Percentiles rank a stretch among this genome's conserved stretches.
phyloP scores from a whole-genome alignment of 2,113 vertebrate species.

The Chloropsis cyanopogon region DNA sequence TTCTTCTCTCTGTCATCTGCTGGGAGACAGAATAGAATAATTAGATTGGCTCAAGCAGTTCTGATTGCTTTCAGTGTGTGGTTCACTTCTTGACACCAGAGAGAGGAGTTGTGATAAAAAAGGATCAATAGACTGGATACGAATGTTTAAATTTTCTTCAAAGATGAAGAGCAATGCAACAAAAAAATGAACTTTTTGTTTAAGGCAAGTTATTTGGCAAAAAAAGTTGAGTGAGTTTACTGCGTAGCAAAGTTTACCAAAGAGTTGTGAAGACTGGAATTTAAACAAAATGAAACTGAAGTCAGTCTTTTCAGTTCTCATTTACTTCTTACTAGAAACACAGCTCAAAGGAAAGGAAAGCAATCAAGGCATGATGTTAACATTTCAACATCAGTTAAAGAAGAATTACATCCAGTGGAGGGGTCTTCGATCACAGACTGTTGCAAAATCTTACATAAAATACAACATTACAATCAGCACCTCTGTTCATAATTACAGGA shows the following conservation, averaged over 20 bases:
- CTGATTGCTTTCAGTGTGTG: constrained; percentile 46
- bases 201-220: background rate
- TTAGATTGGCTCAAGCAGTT: constrained; percentile 45
- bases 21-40: constrained; percentile 28
- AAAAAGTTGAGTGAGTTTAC: background rate
- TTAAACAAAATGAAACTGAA: background rate
- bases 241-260: background rate
- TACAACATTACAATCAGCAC: background rate
- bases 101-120: constrained; percentile 33
- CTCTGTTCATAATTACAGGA: background rate
- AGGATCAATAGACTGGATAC: constrained; percentile 28
- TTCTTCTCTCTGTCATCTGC: constrained; percentile 25
- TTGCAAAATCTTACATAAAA: background rate
- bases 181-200: background rate
- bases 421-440: background rate
- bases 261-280: background rate
- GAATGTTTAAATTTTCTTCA: constrained; percentile 31
- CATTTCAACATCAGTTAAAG: background rate
- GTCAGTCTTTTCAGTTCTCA: background rate
- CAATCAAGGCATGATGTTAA: background rate
- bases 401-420: background rate
- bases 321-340: background rate
- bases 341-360: background rate
- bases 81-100: constrained; percentile 17
- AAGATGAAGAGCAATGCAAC: background rate